A percentile compares a stretch with the other conserved stretches of the same genome.
Conservation (phyloP, 2,113 vertebrate genomes). For the Epinephelus fuscoguttatus region DNA sequence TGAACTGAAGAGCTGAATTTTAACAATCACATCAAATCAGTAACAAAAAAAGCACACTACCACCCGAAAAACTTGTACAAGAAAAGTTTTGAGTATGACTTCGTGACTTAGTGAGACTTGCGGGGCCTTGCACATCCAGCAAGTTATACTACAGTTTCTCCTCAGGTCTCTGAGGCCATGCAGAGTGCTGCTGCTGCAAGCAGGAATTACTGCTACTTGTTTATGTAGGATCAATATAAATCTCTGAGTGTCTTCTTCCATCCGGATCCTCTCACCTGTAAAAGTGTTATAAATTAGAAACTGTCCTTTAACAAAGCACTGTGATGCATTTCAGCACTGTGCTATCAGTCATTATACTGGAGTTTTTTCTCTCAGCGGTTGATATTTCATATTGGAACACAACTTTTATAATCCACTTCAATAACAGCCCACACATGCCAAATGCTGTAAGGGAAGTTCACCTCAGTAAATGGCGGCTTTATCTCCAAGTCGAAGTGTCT, state of each 20-base stretch:
- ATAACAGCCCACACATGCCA: background rate
- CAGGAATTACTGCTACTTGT: too few relatives aligned
- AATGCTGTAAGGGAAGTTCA: background rate
- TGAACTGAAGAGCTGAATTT: background rate
- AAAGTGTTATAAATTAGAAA: background rate
- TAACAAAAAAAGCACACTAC: too few relatives aligned
- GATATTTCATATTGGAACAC: background rate
- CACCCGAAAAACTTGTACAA: too few relatives aligned
- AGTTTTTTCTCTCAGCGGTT: background rate
- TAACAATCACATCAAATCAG: too few relatives aligned
- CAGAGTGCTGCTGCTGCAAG: background rate
- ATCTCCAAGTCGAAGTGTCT: conserved; percentile 23
- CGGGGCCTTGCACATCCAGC: too few relatives aligned
- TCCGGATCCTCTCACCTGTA: background rate
- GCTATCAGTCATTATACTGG: background rate
- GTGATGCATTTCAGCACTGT: background rate
- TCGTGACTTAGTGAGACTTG: background rate
- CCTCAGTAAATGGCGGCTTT: conserved; percentile 10
- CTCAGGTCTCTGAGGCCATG: too few relatives aligned
- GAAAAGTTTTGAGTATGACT: background rate
- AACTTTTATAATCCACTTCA: background rate
- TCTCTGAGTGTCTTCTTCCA: background rate
- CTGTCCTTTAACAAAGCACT: background rate
- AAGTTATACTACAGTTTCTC: too few relatives aligned
- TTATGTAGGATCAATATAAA: background rate